phyloP scores from a whole-genome alignment of 2,888 invertebrate species.

The Euclidia mi region DNA sequence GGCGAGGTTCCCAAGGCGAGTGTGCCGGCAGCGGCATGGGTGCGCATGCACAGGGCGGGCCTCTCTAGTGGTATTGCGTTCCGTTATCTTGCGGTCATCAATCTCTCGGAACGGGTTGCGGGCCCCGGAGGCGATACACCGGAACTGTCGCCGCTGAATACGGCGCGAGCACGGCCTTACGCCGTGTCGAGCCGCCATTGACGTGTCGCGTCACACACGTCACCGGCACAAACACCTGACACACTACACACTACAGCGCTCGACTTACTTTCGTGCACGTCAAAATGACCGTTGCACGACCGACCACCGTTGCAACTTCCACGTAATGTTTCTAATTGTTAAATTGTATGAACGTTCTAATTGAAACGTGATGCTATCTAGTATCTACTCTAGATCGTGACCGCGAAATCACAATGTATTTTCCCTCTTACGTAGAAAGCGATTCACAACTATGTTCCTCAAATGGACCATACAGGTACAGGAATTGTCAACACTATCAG shows the following conservation, averaged over 20 bases:
- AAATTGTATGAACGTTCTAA: slow-evolving; percentile 10
- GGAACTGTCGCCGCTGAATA: slow-evolving; percentile 80
- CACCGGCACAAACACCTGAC: neutral
- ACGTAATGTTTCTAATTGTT: slow-evolving; percentile 7
- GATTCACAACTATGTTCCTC: too few species aligned
- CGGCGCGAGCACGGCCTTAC: slow-evolving; percentile 75
- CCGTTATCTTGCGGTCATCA: slow-evolving; percentile 88
- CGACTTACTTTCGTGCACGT: slow-evolving; percentile 35
- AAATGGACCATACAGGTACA: neutral
- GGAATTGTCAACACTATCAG: neutral
- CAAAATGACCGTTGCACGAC: slow-evolving; percentile 23
- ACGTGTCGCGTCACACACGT: slow-evolving; percentile 47
- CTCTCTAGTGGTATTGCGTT: slow-evolving; percentile 72
- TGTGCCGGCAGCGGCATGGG: slow-evolving; percentile 43
- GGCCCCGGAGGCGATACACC: slow-evolving; percentile 78
- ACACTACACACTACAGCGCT: neutral
- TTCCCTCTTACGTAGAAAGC: neutral
- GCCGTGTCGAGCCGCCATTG: too few species aligned
- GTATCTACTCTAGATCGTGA: slow-evolving; percentile 5
- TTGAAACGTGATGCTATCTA: slow-evolving; percentile 12
- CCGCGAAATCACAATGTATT: neutral
- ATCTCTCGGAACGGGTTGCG: slow-evolving; percentile 78
- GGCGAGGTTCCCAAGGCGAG: slow-evolving; percentile 66
- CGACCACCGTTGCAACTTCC: slow-evolving; percentile 4
- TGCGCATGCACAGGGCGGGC: slow-evolving; percentile 65